These are phyloP conservation scores for Argentina silus DNA, from an alignment of 2,797 vertebrate species.

Conservation along the genomic window DNA sequence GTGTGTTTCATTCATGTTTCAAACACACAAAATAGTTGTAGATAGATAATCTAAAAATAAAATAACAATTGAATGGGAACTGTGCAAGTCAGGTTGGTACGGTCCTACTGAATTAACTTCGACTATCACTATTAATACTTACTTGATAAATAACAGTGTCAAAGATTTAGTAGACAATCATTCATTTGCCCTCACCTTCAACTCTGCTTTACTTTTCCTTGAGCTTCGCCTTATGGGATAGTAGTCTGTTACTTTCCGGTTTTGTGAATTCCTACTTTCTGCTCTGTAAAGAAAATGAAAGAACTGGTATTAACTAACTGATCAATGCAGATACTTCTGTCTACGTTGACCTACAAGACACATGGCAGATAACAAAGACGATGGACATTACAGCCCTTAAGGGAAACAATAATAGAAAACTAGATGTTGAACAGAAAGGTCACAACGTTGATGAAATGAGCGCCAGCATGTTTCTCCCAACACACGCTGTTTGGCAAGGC, in stretches of 20 bases:
- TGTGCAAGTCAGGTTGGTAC: neutral
- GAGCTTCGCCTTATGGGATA: conserved; percentile 93
- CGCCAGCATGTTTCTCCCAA: neutral
- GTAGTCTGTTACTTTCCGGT: conserved; percentile 94
- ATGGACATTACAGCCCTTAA: neutral
- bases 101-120: too few relatives aligned
- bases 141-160: neutral
- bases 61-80: neutral
- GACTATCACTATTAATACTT: too few relatives aligned
- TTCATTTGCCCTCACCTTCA: conserved; percentile 80
- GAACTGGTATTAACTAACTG: neutral
- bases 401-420: neutral
- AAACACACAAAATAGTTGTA: conserved; percentile 2
- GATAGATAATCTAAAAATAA: neutral
- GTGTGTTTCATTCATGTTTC: neutral
- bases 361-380: neutral
- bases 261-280: conserved; percentile 81
- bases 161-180: neutral
- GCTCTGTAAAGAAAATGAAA: conserved; percentile 64
- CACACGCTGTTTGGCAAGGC: neutral
- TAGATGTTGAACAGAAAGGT: neutral
- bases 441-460: neutral
- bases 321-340: neutral
- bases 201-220: conserved; percentile 90
- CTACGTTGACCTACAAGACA: neutral